Evolutionary conservation across 2,113 vertebrate genomes (phyloP), one percentile per base, ranked within the genome.

Genomic region (Coturnix japonica): DNA sequence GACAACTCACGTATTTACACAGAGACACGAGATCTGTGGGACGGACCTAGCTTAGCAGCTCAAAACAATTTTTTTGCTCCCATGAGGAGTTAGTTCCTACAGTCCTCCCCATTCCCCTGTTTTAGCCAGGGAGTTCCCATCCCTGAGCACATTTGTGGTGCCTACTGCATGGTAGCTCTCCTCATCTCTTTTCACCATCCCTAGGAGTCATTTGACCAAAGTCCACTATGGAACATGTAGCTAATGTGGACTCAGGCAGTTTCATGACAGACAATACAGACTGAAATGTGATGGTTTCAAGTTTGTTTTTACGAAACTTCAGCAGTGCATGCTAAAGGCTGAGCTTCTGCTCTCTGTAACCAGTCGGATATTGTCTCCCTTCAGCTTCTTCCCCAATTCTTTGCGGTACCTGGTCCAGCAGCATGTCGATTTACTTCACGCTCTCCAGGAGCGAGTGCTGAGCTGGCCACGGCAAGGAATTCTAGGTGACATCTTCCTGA

Each of bases 401-500:
- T 94, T 99, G 94, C 96, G 99, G 67, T 99, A 99, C 95, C 97
- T 99, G 89, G 99, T 99, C 94, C 99, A 99, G 98, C 99, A 99
- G 97, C 99, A 99, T 5, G 97, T 99, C 20, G 98, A 99, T 93
- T 98, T 99, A 66, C 98, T 99, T 63, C 99, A 99, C 0, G 98
- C 98, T 18, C 98, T 99, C 13, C 99, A 99, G 96, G 99, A 99
- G 57, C 97, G 99, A 64, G 98, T 99, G 70, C 96, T 99, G 53
- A 99, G 98, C 94, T 98, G 98, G 97, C 98, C 99, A 89, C 98
- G 98, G 95, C 99, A 99, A 97, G 98, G 99, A 95, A 99, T 99
- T 94, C 98, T 99, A 93, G 99, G 99, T 95, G 99, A 99, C 94
- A 98, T 99, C 94, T 99, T 99, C 91, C 98, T 99, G 94, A 99